Evolutionary conservation across 2,888 invertebrate genomes (phyloP).

Genomic region (Apomyelois bistriatella): DNA sequence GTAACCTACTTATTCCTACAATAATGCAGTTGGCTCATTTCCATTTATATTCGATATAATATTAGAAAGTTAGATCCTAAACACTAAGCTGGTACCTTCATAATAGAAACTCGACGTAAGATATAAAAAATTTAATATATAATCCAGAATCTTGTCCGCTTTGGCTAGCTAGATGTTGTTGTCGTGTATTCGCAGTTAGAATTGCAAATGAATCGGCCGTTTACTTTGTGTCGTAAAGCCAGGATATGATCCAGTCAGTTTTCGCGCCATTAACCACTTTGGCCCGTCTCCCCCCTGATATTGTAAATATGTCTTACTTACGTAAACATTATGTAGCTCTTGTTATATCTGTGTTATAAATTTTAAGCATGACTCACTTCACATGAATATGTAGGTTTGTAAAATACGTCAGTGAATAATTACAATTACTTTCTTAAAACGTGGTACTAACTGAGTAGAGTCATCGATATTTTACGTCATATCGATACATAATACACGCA

Average conservation of each 20-base stretch:
- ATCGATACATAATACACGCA: neutral
- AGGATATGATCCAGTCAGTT: conserved; percentile 79
- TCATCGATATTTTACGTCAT: neutral
- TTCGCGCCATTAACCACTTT: conserved; percentile 75
- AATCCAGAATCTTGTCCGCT: neutral
- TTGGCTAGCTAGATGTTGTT: neutral
- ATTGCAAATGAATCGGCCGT: conserved; percentile 80
- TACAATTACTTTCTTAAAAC: neutral
- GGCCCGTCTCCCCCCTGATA: conserved; percentile 64
- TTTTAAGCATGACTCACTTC: conserved; percentile 2
- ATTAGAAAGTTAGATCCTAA: neutral
- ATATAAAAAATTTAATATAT: neutral
- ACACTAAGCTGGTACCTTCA: neutral
- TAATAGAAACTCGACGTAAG: neutral
- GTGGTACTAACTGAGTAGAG: too few relatives aligned
- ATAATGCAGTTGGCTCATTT: neutral
- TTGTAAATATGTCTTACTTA: conserved; percentile 53
- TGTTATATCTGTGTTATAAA: conserved; percentile 7
- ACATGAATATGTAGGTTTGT: neutral
- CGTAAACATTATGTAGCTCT: conserved; percentile 30
- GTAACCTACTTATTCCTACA: too few relatives aligned
- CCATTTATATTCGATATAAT: too few relatives aligned
- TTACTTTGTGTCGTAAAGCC: conserved; percentile 74
- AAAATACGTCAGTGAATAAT: neutral
- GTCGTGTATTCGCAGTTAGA: conserved; percentile 59